phyloP scores from a whole-genome alignment of 2,113 vertebrate genomes.

The Felis catus region DNA sequence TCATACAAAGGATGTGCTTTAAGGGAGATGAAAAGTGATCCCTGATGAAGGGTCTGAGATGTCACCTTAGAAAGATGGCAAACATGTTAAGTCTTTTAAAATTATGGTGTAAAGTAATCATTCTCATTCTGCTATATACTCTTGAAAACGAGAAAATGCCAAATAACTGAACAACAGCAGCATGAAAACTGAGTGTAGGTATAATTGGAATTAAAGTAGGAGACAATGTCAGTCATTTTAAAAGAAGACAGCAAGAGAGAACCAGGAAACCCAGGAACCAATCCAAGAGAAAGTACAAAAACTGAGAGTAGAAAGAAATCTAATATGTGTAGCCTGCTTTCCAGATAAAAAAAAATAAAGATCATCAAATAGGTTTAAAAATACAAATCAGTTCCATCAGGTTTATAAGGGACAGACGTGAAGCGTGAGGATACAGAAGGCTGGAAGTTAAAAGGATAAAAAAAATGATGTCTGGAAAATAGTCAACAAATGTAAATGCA shows the following conservation, averaged over 20 bases:
- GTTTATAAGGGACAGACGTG: background rate
- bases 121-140: background rate
- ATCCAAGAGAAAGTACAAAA: background rate
- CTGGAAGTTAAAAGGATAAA: background rate
- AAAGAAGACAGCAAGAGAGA: conserved; percentile 12
- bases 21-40: background rate
- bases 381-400: background rate
- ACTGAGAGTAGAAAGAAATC: background rate
- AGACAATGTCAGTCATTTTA: background rate
- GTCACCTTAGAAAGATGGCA: background rate
- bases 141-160: background rate
- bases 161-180: background rate
- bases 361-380: background rate
- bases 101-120: background rate
- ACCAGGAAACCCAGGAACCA: background rate
- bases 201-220: conserved; percentile 2
- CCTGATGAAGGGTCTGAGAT: background rate
- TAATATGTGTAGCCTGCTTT: background rate
- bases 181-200: background rate
- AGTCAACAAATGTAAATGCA: background rate
- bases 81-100: background rate
- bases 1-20: background rate
- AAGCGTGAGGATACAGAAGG: background rate
- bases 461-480: background rate
- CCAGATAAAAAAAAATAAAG: background rate